A percentile compares a stretch with the other conserved stretches of the same genome.
Evolutionary conservation across 2,113 vertebrate species (phyloP).

Genomic region (Turdus rufiventris): DNA sequence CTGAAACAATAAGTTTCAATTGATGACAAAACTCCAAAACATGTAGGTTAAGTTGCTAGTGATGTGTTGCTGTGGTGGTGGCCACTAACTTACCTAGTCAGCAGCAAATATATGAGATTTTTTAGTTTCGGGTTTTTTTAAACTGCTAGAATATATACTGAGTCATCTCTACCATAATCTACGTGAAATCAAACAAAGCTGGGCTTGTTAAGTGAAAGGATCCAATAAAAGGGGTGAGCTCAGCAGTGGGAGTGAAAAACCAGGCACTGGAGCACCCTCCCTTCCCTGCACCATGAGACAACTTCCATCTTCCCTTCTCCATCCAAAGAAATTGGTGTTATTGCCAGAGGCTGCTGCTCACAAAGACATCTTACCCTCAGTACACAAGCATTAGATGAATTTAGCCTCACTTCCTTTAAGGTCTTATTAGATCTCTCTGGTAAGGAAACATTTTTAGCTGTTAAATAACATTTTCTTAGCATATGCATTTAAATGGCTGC

Average conservation of each 20-base stretch:
- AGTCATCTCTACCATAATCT: neutral
- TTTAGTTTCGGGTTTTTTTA: rapidly evolving
- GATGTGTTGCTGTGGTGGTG: neutral
- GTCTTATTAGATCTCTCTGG: neutral
- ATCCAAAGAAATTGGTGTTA: neutral
- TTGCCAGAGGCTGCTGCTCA: neutral
- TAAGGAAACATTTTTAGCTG: constrained; percentile 24
- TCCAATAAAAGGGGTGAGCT: neutral
- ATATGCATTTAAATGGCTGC: neutral
- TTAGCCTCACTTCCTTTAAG: constrained; percentile 1
- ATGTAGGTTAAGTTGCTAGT: neutral
- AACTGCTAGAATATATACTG: neutral
- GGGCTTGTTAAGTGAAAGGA: neutral
- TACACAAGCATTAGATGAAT: neutral
- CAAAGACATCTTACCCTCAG: neutral
- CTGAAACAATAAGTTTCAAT: neutral
- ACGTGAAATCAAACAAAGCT: neutral
- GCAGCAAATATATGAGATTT: neutral
- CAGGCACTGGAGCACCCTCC: neutral
- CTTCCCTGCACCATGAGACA: neutral
- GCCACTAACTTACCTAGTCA: rapidly evolving
- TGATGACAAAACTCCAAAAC: neutral
- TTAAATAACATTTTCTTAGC: neutral
- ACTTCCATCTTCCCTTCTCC: neutral
- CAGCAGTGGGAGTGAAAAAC: neutral